Evolutionary conservation across 1,140 invertebrate species (phyloP).

Genomic region (Temnothorax curvispinosus): DNA sequence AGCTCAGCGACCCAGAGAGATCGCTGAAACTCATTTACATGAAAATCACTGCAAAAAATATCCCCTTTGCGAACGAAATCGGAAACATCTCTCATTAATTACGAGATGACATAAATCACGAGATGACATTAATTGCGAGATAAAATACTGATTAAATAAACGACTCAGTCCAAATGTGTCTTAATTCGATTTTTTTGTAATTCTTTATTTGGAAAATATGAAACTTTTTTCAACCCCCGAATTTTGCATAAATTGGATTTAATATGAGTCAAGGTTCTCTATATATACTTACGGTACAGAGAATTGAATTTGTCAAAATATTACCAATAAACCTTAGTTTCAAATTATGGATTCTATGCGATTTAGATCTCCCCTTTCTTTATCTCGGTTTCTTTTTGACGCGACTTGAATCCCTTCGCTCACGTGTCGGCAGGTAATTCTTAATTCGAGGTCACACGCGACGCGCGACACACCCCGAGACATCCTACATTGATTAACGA

Average conservation of each 20-base stretch:
- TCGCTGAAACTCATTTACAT: conserved; percentile 14
- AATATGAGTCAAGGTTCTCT: neutral
- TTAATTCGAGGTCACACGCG: conserved; percentile 58
- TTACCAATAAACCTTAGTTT: neutral
- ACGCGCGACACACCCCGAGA: conserved; percentile 60
- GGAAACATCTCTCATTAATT: neutral
- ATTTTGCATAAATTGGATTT: neutral
- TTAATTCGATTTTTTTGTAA: neutral
- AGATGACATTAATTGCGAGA: neutral
- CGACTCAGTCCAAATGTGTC: neutral
- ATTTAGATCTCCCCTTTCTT: neutral
- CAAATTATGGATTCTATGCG: neutral
- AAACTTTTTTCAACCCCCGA: neutral
- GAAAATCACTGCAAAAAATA: neutral
- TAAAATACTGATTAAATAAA: neutral
- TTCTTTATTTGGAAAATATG: neutral
- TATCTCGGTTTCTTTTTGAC: neutral
- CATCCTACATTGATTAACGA: neutral
- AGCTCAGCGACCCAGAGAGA: conserved; percentile 55
- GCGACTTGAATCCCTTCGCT: neutral
- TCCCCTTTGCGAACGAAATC: neutral
- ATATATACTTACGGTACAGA: neutral
- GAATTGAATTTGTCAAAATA: neutral
- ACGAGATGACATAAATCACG: neutral
- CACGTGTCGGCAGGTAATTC: conserved; percentile 16